Percentiles rank a stretch among this genome's conserved stretches.
Evolutionary conservation across 2,113 vertebrate genomes (phyloP).

Genomic region (Pimephales promelas): DNA sequence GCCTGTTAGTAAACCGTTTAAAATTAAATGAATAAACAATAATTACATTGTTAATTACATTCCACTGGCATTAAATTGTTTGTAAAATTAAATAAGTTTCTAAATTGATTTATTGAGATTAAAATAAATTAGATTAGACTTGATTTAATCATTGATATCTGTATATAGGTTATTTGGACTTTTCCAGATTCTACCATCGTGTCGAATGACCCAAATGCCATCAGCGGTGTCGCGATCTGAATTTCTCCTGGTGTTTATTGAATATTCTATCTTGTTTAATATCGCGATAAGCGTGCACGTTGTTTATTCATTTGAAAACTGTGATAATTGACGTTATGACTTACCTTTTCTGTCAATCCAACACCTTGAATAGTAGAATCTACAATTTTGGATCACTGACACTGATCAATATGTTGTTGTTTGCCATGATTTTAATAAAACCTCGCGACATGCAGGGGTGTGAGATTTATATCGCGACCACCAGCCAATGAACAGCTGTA

Average conservation of each 20-base stretch:
- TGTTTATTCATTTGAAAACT: background rate
- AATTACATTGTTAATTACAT: background rate
- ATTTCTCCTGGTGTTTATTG: background rate
- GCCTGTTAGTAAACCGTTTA: background rate
- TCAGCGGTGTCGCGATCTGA: background rate
- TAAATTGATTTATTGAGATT: background rate
- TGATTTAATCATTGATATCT: background rate
- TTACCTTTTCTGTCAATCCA: background rate
- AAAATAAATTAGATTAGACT: background rate
- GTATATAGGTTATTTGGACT: background rate
- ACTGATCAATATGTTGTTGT: background rate
- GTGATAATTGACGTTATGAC: too few species aligned
- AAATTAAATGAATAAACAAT: background rate
- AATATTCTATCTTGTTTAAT: background rate
- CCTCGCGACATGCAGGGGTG: background rate
- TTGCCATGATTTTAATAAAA: constrained; percentile 22
- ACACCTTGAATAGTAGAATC: background rate
- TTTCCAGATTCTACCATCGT: background rate
- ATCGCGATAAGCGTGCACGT: background rate
- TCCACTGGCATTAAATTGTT: background rate
- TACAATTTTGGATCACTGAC: background rate
- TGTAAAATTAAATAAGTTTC: background rate
- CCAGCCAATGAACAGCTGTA: constrained; percentile 15
- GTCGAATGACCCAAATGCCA: background rate
- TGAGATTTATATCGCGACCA: background rate